Evolutionary conservation across 2,797 vertebrate species (phyloP), one percentile per base, ranked within the genome.

Genomic region (Chloroceryle inda): DNA sequence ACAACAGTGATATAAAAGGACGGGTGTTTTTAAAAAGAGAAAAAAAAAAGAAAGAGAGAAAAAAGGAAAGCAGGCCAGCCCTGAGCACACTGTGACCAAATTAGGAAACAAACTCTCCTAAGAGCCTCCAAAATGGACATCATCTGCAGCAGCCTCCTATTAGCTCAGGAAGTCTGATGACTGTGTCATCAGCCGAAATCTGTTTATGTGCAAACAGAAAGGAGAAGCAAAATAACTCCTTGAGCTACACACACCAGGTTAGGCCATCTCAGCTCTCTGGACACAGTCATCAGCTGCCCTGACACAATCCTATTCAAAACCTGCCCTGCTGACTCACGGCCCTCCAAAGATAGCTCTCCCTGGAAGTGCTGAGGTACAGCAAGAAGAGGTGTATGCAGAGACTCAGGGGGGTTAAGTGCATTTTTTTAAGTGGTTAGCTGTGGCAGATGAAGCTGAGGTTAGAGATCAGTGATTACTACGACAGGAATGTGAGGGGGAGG

Each of bases 11-110:
- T 82, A 95, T 62, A 92, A 96, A 96, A 97, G 83, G 81, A 96
- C 86, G 81, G 71, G 83, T 89, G 84, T 84, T 95, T 95, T 94
- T 83, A 92, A 83, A 73, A 84, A 61, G 13, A 5, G 90, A 47
- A 22, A 40, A 20, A 5, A 44, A 92, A 26, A 45, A 44, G 29
- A 75, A 72, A 52, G 67, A 94, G 95, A 97, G 85, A 72, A 52
- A 73, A 94, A 96, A 97, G 85, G 88, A 94, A 96, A 96, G 96
- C 96, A 97, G 96, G 91, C 89, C 89, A 95, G 96, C 89, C 88
- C 66, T 66, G 74, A 97, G 88, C 93, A 96, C 16, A 52, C 72
- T 88, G 94, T 98, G 97, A 98, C 98, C 98, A 98, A 98, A 98
- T 98, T 98, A 98, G 98, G 98, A 98, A 98, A 89, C 63, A 95